Conservation (phyloP, 2,888 invertebrate genomes). For the Spialia ferax region DNA sequence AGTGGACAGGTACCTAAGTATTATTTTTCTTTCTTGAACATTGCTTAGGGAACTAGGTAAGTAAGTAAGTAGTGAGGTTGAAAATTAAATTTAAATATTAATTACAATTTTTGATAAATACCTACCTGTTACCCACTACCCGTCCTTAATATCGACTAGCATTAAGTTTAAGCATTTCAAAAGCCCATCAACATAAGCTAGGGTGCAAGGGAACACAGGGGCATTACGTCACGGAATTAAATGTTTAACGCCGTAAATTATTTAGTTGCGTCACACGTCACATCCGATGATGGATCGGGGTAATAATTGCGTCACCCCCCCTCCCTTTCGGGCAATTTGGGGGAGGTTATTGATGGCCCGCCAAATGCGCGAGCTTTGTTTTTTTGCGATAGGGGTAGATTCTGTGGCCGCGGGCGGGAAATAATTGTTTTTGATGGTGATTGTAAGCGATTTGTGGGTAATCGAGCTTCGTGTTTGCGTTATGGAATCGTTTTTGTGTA, state of each 20-base stretch:
- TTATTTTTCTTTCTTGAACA: too few species aligned
- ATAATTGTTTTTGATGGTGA: conserved; percentile 35
- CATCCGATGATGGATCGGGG: conserved; percentile 76
- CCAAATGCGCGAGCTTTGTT: conserved; percentile 44
- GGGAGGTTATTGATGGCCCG: conserved; percentile 49
- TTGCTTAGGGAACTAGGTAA: too few species aligned
- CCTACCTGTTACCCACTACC: background rate
- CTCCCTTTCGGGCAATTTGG: conserved; percentile 48
- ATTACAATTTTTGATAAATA: too few species aligned
- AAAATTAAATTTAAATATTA: too few species aligned
- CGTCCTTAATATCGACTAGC: conserved; percentile 3
- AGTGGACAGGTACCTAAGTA: too few species aligned
- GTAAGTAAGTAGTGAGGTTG: too few species aligned
- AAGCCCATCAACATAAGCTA: conserved; percentile 11
- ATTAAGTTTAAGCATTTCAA: conserved; percentile 20
- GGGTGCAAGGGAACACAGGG: conserved; percentile 29
- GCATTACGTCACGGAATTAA: conserved; percentile 52
- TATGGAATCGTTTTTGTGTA: conserved; percentile 8
- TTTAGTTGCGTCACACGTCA: conserved; percentile 81
- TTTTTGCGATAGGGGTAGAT: conserved; percentile 37
- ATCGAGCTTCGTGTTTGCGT: conserved; percentile 26
- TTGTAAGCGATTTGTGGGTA: conserved; percentile 27
- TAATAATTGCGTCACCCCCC: conserved; percentile 72
- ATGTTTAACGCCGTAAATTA: conserved; percentile 77
- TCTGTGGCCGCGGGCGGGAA: conserved; percentile 4